phyloP scores from a whole-genome alignment of 2,888 invertebrate species.

The Acanthosepion pharaonis region DNA sequence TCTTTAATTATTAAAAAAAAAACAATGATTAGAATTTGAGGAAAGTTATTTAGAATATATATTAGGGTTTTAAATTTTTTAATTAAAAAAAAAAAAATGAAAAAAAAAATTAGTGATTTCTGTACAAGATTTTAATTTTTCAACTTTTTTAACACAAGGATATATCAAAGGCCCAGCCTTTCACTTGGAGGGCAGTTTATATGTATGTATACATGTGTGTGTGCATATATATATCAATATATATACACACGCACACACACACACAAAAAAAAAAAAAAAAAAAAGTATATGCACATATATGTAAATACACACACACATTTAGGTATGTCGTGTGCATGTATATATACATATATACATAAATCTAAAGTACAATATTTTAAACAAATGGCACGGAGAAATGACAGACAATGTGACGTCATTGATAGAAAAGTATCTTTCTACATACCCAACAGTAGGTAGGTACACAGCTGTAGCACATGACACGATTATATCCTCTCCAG shows the following conservation, averaged over 20 bases:
- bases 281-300: not conserved
- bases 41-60: not conserved
- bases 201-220: not conserved
- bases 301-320: not conserved
- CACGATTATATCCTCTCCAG: constrained; percentile 42
- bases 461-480: constrained; percentile 42
- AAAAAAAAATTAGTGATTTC: constrained; percentile 7
- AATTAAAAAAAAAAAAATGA: not conserved
- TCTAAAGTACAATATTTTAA: constrained; percentile 37
- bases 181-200: not conserved
- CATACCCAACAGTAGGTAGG: constrained; percentile 48
- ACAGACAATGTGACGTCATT: constrained; percentile 45
- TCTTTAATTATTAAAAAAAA: not conserved
- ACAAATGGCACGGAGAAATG: constrained; percentile 40
- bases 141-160: constrained; percentile 33
- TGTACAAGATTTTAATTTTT: constrained; percentile 2
- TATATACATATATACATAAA: not conserved
- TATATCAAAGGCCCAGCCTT: constrained; percentile 12
- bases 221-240: not conserved
- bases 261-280: not conserved
- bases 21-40: not conserved
- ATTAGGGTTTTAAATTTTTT: not conserved
- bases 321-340: not conserved
- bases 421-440: constrained; percentile 48
- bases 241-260: not conserved